A percentile compares a stretch with the other conserved stretches of the same genome.
These are phyloP conservation scores for Caranx melampygus DNA, from an alignment of 2,113 vertebrate genomes.

Conservation along the genomic window DNA sequence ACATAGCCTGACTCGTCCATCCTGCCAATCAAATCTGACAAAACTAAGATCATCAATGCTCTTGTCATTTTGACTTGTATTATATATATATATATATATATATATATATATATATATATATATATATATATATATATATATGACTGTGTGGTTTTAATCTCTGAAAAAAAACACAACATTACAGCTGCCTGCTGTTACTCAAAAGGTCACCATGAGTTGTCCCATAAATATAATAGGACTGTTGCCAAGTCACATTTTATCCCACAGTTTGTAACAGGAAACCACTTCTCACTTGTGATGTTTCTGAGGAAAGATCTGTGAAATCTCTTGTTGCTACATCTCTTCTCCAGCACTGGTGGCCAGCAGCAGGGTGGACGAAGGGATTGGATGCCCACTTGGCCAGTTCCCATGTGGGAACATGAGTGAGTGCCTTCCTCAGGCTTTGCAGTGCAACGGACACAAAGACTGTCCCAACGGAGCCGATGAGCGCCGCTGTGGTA, in stretches of 20 bases:
- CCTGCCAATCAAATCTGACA: background rate
- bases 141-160: no score
- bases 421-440: slow-evolving; percentile 80
- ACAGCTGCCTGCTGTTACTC: no score
- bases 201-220: no score
- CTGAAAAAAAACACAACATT: no score
- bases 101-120: no score
- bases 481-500: slow-evolving; percentile 84
- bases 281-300: background rate
- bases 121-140: no score
- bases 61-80: no score
- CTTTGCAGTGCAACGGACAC: slow-evolving; percentile 85
- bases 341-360: slow-evolving; percentile 50
- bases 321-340: background rate
- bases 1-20: background rate
- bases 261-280: background rate
- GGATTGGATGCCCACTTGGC: slow-evolving; percentile 81
- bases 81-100: no score
- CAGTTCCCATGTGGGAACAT: slow-evolving; percentile 89
- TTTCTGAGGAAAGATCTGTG: background rate
- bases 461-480: slow-evolving; percentile 87
- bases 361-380: slow-evolving; percentile 42
- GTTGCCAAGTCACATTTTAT: background rate
- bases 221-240: no score
- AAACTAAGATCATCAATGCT: background rate